Conservation (phyloP, 1,140 invertebrate species). For the Lasaia peninsularis region DNA sequence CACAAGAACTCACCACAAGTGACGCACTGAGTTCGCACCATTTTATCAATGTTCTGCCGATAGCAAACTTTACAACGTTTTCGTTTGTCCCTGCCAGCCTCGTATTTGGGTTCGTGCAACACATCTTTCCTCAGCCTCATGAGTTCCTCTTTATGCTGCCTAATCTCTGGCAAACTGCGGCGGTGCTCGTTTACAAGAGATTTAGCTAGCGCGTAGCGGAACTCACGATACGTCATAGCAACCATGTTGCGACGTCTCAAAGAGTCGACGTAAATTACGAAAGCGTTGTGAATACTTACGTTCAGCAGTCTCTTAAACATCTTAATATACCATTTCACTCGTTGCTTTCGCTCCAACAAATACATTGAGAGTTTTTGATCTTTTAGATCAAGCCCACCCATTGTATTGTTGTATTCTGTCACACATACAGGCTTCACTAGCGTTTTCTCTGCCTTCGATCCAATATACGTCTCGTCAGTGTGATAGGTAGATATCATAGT, state of each 20-base stretch:
- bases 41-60: constrained; percentile 2
- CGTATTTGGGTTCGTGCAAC: neutral
- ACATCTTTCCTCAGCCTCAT: constrained; percentile 1
- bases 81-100: neutral
- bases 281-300: constrained; percentile 18
- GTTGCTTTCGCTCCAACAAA: constrained; percentile 26
- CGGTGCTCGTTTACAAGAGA: neutral
- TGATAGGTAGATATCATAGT: constrained; percentile 27
- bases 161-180: neutral
- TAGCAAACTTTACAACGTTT: constrained; percentile 9
- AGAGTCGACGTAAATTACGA: constrained; percentile 2
- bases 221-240: constrained; percentile 12
- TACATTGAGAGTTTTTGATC: constrained; percentile 31
- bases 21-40: constrained; percentile 7
- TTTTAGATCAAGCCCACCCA: constrained; percentile 23
- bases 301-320: constrained; percentile 26
- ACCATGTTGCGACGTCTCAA: neutral
- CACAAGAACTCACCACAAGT: constrained; percentile 6
- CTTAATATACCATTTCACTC: constrained; percentile 28
- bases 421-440: constrained; percentile 23
- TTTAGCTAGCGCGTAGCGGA: constrained; percentile 12
- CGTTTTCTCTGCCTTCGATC: constrained; percentile 2
- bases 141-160: neutral
- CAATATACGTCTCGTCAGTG: constrained; percentile 7
- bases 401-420: constrained; percentile 32